Evolutionary conservation across 2,888 invertebrate genomes (phyloP).

Genomic region (Agrochola macilenta): DNA sequence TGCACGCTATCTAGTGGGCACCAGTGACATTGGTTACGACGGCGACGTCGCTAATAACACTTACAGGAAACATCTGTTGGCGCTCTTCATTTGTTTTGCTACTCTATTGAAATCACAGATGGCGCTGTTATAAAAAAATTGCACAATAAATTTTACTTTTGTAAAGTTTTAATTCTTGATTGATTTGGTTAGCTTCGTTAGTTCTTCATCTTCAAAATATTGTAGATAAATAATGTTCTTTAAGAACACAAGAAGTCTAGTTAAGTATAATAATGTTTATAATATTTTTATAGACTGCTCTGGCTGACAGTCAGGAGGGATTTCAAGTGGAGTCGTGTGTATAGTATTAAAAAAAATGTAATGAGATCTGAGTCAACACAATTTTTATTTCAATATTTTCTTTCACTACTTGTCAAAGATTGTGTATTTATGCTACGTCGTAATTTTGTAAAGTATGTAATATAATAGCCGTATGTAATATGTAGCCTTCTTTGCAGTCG

Average conservation of each 20-base stretch:
- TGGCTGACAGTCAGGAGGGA: too few relatives aligned
- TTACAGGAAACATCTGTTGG: neutral
- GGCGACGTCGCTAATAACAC: too few relatives aligned
- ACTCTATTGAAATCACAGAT: slow-evolving; percentile 10
- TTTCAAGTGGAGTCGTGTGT: neutral
- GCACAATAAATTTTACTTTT: neutral
- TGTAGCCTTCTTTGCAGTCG: neutral
- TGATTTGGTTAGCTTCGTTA: too few relatives aligned
- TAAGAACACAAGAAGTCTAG: neutral
- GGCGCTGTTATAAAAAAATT: slow-evolving; percentile 27
- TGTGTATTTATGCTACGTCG: too few relatives aligned
- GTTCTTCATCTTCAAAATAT: too few relatives aligned
- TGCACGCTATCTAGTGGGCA: slow-evolving; percentile 24
- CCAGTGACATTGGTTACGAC: neutral
- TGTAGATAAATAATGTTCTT: too few relatives aligned
- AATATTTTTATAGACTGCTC: neutral
- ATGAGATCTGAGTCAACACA: neutral
- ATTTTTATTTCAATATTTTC: neutral
- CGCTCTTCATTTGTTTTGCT: neutral
- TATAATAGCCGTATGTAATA: too few relatives aligned
- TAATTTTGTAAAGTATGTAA: too few relatives aligned
- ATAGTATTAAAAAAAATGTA: neutral
- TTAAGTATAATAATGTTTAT: neutral
- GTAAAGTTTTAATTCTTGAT: neutral
- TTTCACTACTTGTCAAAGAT: neutral